Conservation (phyloP, 2,113 vertebrate genomes). For the Hipposideros armiger region DNA sequence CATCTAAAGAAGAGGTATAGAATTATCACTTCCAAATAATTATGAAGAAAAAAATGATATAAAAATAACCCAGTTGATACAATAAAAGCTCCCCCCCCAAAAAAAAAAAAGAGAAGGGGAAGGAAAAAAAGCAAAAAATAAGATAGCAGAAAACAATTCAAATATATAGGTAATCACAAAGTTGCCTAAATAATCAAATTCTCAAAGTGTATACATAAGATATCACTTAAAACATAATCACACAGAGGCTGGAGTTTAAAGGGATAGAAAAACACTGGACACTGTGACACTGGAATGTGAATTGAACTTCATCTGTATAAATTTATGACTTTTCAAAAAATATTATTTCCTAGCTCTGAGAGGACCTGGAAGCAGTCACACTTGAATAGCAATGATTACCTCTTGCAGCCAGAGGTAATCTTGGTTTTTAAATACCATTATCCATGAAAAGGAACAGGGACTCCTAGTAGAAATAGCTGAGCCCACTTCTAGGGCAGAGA, state of each 20-base stretch:
- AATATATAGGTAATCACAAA: not conserved
- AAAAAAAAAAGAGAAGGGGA: not conserved
- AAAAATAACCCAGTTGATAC: not conserved
- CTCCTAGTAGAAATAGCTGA: not conserved
- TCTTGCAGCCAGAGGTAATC: not conserved
- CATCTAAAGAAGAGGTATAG: not conserved
- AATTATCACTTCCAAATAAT: slow-evolving; percentile 1
- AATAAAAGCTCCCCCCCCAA: not conserved
- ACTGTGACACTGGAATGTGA: not conserved
- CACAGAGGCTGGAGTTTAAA: not conserved
- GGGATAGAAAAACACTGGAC: not conserved
- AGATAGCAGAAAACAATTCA: slow-evolving; percentile 7
- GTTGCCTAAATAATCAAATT: not conserved
- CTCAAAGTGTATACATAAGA: slow-evolving; percentile 5
- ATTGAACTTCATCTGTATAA: not conserved
- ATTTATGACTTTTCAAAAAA: not conserved
- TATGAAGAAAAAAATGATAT: not conserved
- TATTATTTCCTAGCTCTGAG: not conserved
- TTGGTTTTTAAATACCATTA: not conserved
- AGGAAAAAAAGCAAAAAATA: not conserved
- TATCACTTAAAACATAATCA: slow-evolving; percentile 31
- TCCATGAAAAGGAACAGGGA: no score
- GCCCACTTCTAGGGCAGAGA: not conserved
- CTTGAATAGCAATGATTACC: not conserved
- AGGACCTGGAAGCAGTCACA: slow-evolving; percentile 10